These are phyloP conservation scores for Cetoscarus ocellatus DNA, from an alignment of 2,797 vertebrate species.

Conservation along the genomic window DNA sequence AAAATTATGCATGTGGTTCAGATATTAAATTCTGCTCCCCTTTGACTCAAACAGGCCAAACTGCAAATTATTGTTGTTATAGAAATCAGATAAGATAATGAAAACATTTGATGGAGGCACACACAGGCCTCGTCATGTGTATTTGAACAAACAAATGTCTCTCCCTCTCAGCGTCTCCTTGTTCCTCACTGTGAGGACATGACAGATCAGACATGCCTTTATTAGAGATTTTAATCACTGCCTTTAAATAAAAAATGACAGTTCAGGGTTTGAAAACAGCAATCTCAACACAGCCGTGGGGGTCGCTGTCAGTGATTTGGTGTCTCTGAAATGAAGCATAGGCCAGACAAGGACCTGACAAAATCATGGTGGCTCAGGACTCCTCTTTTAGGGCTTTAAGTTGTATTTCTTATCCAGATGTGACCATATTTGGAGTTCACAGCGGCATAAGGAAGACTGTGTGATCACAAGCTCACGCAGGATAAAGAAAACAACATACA, in stretches of 20 bases:
- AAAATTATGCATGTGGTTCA: background rate
- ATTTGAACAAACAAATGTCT: background rate
- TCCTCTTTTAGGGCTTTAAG: background rate
- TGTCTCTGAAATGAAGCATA: background rate
- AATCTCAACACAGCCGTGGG: background rate
- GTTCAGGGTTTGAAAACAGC: slow-evolving; percentile 9
- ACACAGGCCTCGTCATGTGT: slow-evolving; percentile 18
- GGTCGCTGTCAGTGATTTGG: background rate
- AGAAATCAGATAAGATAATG: slow-evolving; percentile 59
- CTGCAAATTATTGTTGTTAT: slow-evolving; percentile 53
- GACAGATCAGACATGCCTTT: slow-evolving; percentile 26
- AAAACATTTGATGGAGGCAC: slow-evolving; percentile 47
- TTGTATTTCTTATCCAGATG: background rate
- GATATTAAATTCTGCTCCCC: slow-evolving; percentile 42
- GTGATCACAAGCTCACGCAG: too few relatives aligned
- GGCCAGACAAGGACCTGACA: background rate
- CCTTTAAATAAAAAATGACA: slow-evolving; percentile 17
- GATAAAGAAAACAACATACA: too few relatives aligned
- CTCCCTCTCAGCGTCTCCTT: background rate
- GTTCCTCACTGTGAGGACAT: background rate
- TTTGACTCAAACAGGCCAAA: slow-evolving; percentile 28
- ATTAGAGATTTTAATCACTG: slow-evolving; percentile 21
- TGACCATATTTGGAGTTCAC: too few relatives aligned
- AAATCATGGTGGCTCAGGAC: background rate
- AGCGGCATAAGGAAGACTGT: too few relatives aligned